Base-by-base conservation (phyloP, 2,888 invertebrate genomes). In the Falcaria lacertinaria region DNA sequence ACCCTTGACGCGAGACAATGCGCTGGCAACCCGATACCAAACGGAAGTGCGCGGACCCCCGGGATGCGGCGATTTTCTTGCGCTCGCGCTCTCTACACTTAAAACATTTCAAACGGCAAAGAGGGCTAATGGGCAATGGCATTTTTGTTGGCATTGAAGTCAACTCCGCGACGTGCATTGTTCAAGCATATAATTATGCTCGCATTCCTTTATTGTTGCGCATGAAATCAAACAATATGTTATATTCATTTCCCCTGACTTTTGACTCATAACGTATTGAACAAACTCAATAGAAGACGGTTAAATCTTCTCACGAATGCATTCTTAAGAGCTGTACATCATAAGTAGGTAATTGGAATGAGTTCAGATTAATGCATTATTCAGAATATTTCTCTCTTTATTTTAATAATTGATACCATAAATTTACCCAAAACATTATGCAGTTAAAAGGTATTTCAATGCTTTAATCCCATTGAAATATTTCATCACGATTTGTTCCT, bases 221-320 rank as follows among this genome's bases (percentile, higher is more conserved):
- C 70, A 68, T 62, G 70, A 80, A 85, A 83, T 84, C 82, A 85
- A 82, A 87, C 84, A 88, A 87, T 86, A 88, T 87, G 88, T 71
- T 85, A 71, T 75, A 74, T 76, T 80, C 74, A 71, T 75, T 79
- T 73, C 79, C 86, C 85, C 82, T 82, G 86, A 87, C 80, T 86
- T 85, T 77, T 86, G 80, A 81, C 81, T 84, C 54, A 69, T 63
- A 76, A 63, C 80, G 70, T 82, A 82, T 83, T 84, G 81, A 72
- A 60, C 66, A 60, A 64, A 67, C 63, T 81, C 74, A 77, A 78
- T 79, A 62, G 69, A 74, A 75, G 79, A 87, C 89, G 88, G 89
- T 89, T 89, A 83, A 85, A 86, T 79, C 71, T 88, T 89, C 89
- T 87, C 89, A 89, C 87, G 86, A 71, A 58, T 77, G 77, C 53